Percentiles rank a stretch among this genome's conserved stretches.
Conservation (phyloP, 2,113 vertebrate genomes). For the Poicephalus meyeri region DNA sequence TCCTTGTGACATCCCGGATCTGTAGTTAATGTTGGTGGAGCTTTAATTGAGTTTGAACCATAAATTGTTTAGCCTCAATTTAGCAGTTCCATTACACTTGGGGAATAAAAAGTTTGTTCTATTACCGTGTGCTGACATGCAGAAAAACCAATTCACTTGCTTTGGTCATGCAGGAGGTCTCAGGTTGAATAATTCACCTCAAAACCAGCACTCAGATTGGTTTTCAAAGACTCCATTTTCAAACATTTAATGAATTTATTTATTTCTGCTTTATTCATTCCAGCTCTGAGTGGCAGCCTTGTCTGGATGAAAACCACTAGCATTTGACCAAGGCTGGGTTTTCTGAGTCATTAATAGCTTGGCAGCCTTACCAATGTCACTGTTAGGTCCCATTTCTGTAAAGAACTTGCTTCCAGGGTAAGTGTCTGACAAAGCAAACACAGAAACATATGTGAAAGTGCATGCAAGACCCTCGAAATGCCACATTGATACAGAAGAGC, state of each 20-base stretch:
- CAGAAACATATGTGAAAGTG: neutral
- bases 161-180: neutral
- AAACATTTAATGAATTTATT: neutral
- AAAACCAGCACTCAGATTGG: neutral
- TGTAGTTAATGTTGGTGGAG: neutral
- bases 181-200: neutral
- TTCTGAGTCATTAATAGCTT: neutral
- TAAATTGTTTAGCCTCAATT: neutral
- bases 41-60: neutral
- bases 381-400: neutral
- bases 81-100: neutral
- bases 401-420: neutral
- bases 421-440: neutral
- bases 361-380: neutral
- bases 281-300: neutral
- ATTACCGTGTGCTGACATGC: neutral
- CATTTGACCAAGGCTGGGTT: neutral
- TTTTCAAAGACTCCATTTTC: neutral
- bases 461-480: neutral
- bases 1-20: neutral
- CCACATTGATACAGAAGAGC: neutral
- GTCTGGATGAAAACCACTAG: neutral
- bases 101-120: neutral
- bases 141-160: neutral
- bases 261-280: neutral